phyloP scores from a whole-genome alignment of 2,797 vertebrate genomes.

The Mycteria americana region DNA sequence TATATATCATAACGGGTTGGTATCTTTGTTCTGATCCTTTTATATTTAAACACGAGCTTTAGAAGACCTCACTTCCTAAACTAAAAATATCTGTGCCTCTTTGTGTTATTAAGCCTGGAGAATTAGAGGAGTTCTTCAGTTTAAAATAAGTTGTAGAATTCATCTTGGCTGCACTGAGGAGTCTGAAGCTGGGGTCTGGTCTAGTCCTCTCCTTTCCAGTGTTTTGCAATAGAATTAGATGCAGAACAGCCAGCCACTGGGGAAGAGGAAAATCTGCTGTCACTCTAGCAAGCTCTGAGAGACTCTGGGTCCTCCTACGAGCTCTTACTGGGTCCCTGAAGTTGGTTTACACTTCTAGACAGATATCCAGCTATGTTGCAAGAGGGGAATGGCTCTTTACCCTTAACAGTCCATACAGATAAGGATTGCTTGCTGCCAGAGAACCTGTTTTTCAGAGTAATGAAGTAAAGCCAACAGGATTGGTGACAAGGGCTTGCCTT shows the following conservation, averaged over 20 bases:
- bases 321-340: constrained; percentile 24
- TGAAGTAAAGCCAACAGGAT: background rate
- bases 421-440: background rate
- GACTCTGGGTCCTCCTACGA: constrained; percentile 45
- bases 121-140: background rate
- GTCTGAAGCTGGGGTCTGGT: background rate
- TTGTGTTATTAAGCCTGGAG: background rate
- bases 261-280: constrained; percentile 14
- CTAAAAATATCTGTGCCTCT: background rate
- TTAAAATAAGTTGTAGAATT: background rate
- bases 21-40: background rate
- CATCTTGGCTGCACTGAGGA: background rate
- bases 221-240: background rate
- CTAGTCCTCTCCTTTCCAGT: background rate
- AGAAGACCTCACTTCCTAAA: background rate
- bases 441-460: background rate
- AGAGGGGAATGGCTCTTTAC: constrained; percentile 14
- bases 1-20: background rate
- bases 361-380: constrained; percentile 19
- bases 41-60: background rate
- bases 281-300: background rate
- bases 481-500: constrained; percentile 3
- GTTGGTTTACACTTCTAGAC: constrained; percentile 17
- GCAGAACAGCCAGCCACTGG: background rate
- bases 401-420: background rate